Evolutionary conservation across 2,888 invertebrate species (phyloP).

Genomic region (Gryllus longicercus): DNA sequence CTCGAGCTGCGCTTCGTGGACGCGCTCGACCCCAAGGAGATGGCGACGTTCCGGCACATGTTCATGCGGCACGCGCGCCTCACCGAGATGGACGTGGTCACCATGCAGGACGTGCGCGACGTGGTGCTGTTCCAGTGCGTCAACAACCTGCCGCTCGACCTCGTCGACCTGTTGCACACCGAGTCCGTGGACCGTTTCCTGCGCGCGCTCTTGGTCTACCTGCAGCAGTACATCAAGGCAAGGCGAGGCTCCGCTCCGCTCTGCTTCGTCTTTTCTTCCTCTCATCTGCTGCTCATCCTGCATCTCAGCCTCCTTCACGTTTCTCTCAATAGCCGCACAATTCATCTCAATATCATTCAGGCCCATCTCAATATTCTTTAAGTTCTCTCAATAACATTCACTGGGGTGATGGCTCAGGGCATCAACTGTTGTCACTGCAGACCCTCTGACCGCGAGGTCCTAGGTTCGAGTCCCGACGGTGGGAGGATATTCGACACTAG

Average conservation of each 20-base stretch:
- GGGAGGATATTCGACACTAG: too few species aligned
- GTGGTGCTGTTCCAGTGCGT: not conserved
- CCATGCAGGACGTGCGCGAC: not conserved
- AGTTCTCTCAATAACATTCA: too few species aligned
- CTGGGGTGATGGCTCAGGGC: too few species aligned
- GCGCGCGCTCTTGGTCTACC: constrained; percentile 3
- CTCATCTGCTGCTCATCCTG: too few species aligned
- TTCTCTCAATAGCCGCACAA: too few species aligned
- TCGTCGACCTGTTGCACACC: not conserved
- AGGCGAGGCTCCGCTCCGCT: not conserved
- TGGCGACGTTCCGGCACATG: not conserved
- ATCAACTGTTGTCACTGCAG: too few species aligned
- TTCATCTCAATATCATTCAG: too few species aligned
- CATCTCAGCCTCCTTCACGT: too few species aligned
- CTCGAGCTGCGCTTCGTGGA: not conserved
- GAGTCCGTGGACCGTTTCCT: constrained; percentile 17
- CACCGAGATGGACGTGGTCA: not conserved
- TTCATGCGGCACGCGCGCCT: not conserved
- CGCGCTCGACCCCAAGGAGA: not conserved
- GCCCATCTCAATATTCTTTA: too few species aligned
- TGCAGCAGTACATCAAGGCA: not conserved
- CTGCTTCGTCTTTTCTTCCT: too few species aligned
- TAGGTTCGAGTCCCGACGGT: too few species aligned
- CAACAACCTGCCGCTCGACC: not conserved
- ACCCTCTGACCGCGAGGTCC: too few species aligned